phyloP scores from a whole-genome alignment of 2,888 invertebrate species.

The Melanchra persicariae region DNA sequence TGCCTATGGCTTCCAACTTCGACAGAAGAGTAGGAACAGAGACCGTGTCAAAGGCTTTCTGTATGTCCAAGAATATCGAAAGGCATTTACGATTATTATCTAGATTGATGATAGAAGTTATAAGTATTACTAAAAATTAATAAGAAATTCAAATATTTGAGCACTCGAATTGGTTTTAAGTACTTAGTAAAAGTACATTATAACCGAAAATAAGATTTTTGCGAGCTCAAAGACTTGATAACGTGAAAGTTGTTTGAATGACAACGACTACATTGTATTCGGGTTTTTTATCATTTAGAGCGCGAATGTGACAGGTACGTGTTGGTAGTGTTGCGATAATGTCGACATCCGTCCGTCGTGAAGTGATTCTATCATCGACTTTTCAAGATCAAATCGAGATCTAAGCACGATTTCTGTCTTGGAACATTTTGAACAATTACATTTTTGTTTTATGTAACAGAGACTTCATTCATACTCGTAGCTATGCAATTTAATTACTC shows the following conservation, averaged over 20 bases:
- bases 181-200: not conserved
- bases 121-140: not conserved
- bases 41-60: no score
- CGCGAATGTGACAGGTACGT: conserved; percentile 12
- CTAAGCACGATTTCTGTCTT: conserved; percentile 66
- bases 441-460: conserved; percentile 29
- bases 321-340: conserved; percentile 22
- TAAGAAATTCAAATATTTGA: not conserved
- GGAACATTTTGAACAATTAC: conserved; percentile 24
- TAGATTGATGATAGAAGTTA: not conserved
- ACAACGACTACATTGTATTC: conserved; percentile 32
- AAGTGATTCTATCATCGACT: conserved; percentile 40
- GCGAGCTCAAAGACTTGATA: conserved; percentile 13
- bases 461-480: conserved; percentile 45
- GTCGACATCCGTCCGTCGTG: conserved; percentile 40
- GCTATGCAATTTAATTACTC: no score
- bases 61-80: no score
- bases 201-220: conserved; percentile 16
- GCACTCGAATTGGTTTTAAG: not conserved
- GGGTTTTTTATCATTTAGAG: conserved; percentile 42
- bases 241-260: conserved; percentile 51
- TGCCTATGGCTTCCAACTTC: no score
- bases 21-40: no score
- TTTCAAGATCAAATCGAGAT: conserved; percentile 73
- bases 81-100: not conserved